Evolutionary conservation across 2,797 vertebrate species (phyloP), one percentile per base, ranked within the genome.

Genomic region (Crenuchus spilurus): DNA sequence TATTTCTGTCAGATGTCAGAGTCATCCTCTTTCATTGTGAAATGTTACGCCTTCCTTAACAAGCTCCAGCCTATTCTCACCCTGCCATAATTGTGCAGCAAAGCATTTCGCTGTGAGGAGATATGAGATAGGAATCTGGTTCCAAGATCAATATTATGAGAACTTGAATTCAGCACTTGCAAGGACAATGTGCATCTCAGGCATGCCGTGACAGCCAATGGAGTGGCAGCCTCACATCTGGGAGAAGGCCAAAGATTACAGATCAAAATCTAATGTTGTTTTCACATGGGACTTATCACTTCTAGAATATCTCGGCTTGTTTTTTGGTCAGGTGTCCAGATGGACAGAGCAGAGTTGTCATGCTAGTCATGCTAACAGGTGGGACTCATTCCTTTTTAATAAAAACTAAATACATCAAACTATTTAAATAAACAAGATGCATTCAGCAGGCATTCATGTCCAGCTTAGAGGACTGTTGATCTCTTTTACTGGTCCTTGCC

Each of bases 61-160:
- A 80, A 84, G 79, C 76, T 79, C 44, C 67, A 49, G 61, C 80
- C 68, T 61, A 61, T 70, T 67, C 70, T 63, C 60, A 58, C 31
- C 61, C 42, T 37, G 7, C 28, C 86, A 66, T 76, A 90, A 92
- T 89, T 90, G 81, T 81, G 76, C 80, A 71, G 60, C 74, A 79
- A 80, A 84, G 84, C 74, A 76, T 88, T 88, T 88, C 87, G 85
- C 87, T 79, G 77, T 30, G 1, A 70, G 42, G 31, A 71, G 16
- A 69, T 78, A 51, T 77, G 83, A 77, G 83, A 82, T 83, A 86
- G 75, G 74, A 77, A 49, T 44, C 37, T 64, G 0, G 30, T 70
- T 89, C 89, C 90, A 93, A 93, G 76, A 84, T 87, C 87, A 91
- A 92, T 88, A 90, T 91, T 87, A 84, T 80, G 75, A 82, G 85